Percentiles rank a stretch among this genome's conserved stretches.
phyloP scores from a whole-genome alignment of 2,888 invertebrate genomes.

The Eudemis profundana region DNA sequence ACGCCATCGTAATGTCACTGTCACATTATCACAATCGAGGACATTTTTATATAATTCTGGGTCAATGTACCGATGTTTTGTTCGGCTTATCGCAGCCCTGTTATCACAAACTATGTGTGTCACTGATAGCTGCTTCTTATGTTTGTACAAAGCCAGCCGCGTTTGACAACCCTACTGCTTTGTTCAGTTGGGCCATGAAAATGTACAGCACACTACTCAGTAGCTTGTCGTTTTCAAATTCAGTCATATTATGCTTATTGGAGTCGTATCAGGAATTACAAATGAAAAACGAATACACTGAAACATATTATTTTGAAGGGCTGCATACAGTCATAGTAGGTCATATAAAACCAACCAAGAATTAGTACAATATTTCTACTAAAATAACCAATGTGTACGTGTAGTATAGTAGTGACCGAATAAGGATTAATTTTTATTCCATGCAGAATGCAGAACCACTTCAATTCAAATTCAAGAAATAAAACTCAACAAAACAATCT shows the following conservation, averaged over 20 bases:
- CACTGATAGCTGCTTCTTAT: slow-evolving; percentile 75
- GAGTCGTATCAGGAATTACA: too few species aligned
- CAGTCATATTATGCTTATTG: too few species aligned
- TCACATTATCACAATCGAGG: slow-evolving; percentile 79
- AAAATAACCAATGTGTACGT: too few species aligned
- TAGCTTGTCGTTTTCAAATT: background rate
- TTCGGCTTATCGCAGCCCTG: slow-evolving; percentile 74
- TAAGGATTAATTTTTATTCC: background rate
- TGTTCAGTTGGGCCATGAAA: slow-evolving; percentile 5
- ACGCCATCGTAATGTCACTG: slow-evolving; percentile 78
- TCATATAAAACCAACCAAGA: too few species aligned
- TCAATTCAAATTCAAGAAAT: slow-evolving; percentile 32
- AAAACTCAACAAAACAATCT: slow-evolving; percentile 16
- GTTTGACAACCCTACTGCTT: slow-evolving; percentile 35
- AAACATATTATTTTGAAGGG: too few species aligned
- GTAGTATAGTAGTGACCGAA: background rate
- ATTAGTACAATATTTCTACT: too few species aligned
- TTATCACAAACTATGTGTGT: slow-evolving; percentile 79
- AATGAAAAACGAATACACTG: too few species aligned
- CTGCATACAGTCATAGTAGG: too few species aligned
- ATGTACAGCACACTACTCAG: background rate
- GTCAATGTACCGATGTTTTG: slow-evolving; percentile 84
- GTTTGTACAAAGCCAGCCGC: slow-evolving; percentile 62
- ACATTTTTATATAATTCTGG: slow-evolving; percentile 84
- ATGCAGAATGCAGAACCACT: slow-evolving; percentile 16